Conservation (phyloP, 2,797 vertebrate genomes). For the Diplodus sargus region DNA sequence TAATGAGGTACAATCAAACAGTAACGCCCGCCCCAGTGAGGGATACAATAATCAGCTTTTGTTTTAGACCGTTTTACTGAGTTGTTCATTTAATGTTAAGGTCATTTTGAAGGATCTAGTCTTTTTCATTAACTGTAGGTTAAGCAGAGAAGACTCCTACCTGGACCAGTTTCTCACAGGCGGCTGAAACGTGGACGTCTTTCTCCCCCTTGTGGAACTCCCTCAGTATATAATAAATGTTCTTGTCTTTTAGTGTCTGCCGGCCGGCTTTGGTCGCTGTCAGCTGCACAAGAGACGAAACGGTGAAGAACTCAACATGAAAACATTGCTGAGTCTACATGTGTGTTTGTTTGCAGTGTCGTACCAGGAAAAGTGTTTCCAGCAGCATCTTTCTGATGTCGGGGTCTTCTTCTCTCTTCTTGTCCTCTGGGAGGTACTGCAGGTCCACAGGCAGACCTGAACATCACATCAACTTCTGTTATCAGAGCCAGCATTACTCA, state of each 20-base stretch:
- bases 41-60: not conserved
- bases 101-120: too few species aligned
- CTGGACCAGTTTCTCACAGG: slow-evolving; percentile 92
- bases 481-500: not conserved
- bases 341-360: slow-evolving; percentile 1
- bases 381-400: slow-evolving; percentile 92
- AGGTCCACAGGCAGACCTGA: slow-evolving; percentile 88
- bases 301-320: not conserved
- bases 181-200: slow-evolving; percentile 71
- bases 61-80: not conserved
- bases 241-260: slow-evolving; percentile 80
- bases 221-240: slow-evolving; percentile 88
- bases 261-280: slow-evolving; percentile 89
- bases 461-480: slow-evolving; percentile 23
- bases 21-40: not conserved
- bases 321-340: not conserved
- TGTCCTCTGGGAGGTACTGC: slow-evolving; percentile 91
- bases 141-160: slow-evolving; percentile 66
- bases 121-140: too few species aligned
- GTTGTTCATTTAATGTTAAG: not conserved
- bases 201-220: slow-evolving; percentile 91
- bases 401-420: slow-evolving; percentile 87
- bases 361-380: slow-evolving; percentile 88
- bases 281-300: slow-evolving; percentile 75
- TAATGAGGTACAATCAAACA: not conserved